Percentiles rank a stretch among this genome's conserved stretches.
phyloP scores from a whole-genome alignment of 2,888 invertebrate species.

The Cryptophagus acutangulus region DNA sequence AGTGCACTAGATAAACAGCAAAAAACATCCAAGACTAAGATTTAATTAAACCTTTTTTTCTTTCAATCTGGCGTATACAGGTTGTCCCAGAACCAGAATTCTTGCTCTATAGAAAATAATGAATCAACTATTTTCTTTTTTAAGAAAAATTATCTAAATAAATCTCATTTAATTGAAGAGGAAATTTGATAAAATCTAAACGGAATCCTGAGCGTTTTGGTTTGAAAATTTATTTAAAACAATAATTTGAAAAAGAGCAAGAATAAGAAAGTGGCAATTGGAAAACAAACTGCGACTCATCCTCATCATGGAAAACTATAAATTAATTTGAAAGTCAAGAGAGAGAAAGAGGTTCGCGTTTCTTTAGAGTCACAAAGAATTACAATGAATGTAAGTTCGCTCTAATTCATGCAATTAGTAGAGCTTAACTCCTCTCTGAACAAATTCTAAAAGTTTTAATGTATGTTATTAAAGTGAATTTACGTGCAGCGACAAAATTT shows the following conservation, averaged over 20 bases:
- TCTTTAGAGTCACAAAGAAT: conserved; percentile 41
- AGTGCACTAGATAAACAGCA: no score
- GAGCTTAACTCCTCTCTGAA: conserved; percentile 43
- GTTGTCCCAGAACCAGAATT: no score
- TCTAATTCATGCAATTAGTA: conserved; percentile 48
- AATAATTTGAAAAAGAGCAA: conserved; percentile 4
- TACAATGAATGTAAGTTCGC: conserved; percentile 46
- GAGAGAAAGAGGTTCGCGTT: conserved; percentile 23
- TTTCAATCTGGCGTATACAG: no score
- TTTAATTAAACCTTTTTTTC: no score
- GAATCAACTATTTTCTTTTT: no score
- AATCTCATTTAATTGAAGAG: no score
- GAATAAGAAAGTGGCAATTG: conserved; percentile 16
- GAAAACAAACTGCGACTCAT: conserved; percentile 21
- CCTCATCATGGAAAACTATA: conserved; percentile 32
- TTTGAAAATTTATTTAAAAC: no score
- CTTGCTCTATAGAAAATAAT: no score
- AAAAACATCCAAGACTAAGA: no score
- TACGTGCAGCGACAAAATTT: conserved; percentile 37
- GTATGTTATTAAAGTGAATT: conserved; percentile 47
- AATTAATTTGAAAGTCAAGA: conserved; percentile 38
- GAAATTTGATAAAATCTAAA: no score
- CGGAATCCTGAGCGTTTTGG: no score
- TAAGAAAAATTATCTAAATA: no score
- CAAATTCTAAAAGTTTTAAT: conserved; percentile 47